Percentiles rank a stretch among this genome's conserved stretches.
phyloP scores from a whole-genome alignment of 2,797 vertebrate species.

The Gymnothorax reevesii region DNA sequence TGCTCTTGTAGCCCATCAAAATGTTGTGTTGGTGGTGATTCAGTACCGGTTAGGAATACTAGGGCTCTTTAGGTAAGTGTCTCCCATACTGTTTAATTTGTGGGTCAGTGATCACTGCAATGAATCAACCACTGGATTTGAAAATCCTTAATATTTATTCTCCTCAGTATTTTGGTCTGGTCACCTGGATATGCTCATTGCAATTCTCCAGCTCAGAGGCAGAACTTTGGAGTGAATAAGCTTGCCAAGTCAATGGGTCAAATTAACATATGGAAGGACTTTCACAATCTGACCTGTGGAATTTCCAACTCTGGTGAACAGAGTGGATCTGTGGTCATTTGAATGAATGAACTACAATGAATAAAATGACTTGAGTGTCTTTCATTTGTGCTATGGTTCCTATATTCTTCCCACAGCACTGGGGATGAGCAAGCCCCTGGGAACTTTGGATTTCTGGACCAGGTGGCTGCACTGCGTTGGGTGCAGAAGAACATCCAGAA shows the following conservation, averaged over 20 bases:
- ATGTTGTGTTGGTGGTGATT: conserved; percentile 76
- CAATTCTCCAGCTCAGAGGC: too few relatives aligned
- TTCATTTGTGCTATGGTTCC: not conserved
- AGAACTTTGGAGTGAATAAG: too few relatives aligned
- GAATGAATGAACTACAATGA: not conserved
- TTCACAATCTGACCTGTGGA: too few relatives aligned
- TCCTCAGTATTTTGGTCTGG: too few relatives aligned
- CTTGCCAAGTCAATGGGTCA: too few relatives aligned
- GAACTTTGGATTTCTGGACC: conserved; percentile 73
- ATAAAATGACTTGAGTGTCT: not conserved
- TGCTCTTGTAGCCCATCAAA: conserved; percentile 69
- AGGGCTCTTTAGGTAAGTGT: conserved; percentile 78
- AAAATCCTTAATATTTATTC: too few relatives aligned
- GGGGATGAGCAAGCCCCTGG: conserved; percentile 68
- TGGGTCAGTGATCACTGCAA: not conserved
- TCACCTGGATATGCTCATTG: too few relatives aligned
- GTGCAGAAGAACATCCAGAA: conserved; percentile 72
- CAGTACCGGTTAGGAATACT: conserved; percentile 80
- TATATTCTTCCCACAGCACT: conserved; percentile 58
- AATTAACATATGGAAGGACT: too few relatives aligned
- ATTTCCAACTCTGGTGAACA: not conserved
- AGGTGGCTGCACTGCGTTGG: conserved; percentile 72
- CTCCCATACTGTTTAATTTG: not conserved
- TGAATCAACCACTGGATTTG: not conserved
- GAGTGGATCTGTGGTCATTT: not conserved